These are phyloP conservation scores for Cancer borealis DNA, from an alignment of 2,888 invertebrate genomes.

Conservation along the genomic window DNA sequence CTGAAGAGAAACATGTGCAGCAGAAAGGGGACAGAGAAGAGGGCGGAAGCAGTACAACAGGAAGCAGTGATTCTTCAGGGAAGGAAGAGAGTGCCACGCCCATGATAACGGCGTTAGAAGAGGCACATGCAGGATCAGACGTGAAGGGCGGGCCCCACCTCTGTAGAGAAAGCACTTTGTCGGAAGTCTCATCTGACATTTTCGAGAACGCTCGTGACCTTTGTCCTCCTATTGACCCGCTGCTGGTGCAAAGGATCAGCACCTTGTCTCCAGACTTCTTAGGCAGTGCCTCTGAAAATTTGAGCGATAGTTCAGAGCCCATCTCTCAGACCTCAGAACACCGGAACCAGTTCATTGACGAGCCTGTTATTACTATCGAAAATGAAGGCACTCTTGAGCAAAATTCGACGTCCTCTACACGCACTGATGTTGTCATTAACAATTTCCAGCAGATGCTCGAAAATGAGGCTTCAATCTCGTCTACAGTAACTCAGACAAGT, in stretches of 20 bases:
- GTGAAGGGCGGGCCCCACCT: conserved; percentile 52
- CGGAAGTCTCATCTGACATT: conserved; percentile 67
- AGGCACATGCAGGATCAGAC: conserved; percentile 12
- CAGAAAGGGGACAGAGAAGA: conserved; percentile 3
- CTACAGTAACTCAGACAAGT: conserved; percentile 38
- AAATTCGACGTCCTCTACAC: conserved; percentile 44
- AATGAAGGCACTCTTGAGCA: background rate
- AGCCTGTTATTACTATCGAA: background rate
- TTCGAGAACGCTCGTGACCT: conserved; percentile 61
- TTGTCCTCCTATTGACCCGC: background rate
- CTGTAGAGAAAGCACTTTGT: conserved; percentile 62
- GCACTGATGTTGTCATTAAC: conserved; percentile 44
- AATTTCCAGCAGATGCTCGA: conserved; percentile 69
- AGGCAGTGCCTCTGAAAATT: background rate
- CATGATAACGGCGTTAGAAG: conserved; percentile 59
- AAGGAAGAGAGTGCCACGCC: conserved; percentile 46
- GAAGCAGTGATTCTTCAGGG: background rate
- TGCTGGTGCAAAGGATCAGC: conserved; percentile 43
- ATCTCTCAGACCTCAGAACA: background rate
- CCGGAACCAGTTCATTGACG: background rate
- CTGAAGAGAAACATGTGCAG: background rate
- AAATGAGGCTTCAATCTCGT: conserved; percentile 56
- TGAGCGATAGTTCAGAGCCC: background rate
- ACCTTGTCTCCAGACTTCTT: background rate
- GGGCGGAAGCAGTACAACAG: background rate